These are phyloP conservation scores for Pipistrellus pipistrellus DNA, from an alignment of 2,797 vertebrate species.

Conservation along the genomic window DNA sequence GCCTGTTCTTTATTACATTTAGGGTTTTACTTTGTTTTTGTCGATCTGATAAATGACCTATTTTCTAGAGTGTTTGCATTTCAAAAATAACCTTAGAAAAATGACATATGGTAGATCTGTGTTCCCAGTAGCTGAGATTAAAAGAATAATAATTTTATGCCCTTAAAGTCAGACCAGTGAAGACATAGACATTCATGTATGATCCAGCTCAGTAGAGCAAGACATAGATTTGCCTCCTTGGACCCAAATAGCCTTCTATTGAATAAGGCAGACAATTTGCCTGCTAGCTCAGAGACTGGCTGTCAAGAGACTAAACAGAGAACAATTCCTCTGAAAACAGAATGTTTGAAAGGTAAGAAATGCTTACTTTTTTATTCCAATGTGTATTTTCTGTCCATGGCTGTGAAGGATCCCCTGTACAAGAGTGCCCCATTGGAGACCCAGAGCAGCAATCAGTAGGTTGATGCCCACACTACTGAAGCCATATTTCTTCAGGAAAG, in stretches of 20 bases:
- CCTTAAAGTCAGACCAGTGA: neutral
- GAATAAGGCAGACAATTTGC: neutral
- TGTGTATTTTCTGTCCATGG: conserved; percentile 85
- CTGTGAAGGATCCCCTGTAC: conserved; percentile 92
- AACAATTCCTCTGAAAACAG: neutral
- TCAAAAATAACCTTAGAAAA: conserved; percentile 36
- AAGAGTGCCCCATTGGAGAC: conserved; percentile 96
- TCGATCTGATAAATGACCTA: neutral
- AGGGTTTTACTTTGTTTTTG: neutral
- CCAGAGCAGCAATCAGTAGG: conserved; percentile 95
- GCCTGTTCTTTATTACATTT: neutral
- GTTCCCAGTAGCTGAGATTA: neutral
- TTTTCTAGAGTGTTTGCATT: neutral
- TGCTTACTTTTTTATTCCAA: conserved; percentile 90
- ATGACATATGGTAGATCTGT: neutral
- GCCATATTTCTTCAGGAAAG: conserved; percentile 97
- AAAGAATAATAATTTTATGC: neutral
- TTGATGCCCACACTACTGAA: conserved; percentile 97
- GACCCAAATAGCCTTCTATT: neutral
- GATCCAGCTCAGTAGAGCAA: neutral
- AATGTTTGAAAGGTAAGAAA: neutral
- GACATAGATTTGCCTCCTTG: neutral
- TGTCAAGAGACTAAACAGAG: neutral
- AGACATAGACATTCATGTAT: neutral
- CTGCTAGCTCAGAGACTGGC: neutral